Conservation (phyloP, 2,888 invertebrate genomes). For the Hydrotaea cyrtoneurina region DNA sequence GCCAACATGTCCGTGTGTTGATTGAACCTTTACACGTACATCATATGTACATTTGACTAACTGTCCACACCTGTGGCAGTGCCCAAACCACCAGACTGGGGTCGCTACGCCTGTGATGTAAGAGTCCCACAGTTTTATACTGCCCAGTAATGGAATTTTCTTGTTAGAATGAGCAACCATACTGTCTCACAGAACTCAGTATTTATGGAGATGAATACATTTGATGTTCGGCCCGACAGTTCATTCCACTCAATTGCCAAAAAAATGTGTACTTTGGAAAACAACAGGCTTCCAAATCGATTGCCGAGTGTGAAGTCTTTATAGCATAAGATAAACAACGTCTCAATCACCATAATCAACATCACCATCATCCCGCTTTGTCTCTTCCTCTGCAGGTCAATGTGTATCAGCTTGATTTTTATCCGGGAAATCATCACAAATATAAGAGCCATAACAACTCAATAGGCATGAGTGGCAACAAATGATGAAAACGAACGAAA, state of each 20-base stretch:
- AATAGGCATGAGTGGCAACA: slow-evolving; percentile 14
- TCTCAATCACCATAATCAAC: not conserved
- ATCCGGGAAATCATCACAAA: not conserved
- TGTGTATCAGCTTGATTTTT: not conserved
- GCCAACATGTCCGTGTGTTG: too few relatives aligned
- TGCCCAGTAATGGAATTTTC: too few relatives aligned
- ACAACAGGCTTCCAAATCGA: not conserved
- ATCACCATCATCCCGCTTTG: not conserved
- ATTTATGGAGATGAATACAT: too few relatives aligned
- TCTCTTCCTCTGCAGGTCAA: not conserved
- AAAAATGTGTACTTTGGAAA: not conserved
- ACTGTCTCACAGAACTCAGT: too few relatives aligned
- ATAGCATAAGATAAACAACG: not conserved
- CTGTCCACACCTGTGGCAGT: too few relatives aligned
- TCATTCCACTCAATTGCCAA: not conserved
- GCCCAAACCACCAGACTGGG: too few relatives aligned
- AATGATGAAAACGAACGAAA: not conserved
- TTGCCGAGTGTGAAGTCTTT: slow-evolving; percentile 14
- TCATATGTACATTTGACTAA: too few relatives aligned
- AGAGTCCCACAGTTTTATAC: too few relatives aligned
- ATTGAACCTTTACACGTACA: too few relatives aligned
- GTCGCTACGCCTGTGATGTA: too few relatives aligned
- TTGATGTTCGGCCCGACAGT: too few relatives aligned
- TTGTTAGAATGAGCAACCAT: too few relatives aligned
- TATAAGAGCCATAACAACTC: not conserved